Conservation (phyloP, 2,113 vertebrate species). For the Perca flavescens region DNA sequence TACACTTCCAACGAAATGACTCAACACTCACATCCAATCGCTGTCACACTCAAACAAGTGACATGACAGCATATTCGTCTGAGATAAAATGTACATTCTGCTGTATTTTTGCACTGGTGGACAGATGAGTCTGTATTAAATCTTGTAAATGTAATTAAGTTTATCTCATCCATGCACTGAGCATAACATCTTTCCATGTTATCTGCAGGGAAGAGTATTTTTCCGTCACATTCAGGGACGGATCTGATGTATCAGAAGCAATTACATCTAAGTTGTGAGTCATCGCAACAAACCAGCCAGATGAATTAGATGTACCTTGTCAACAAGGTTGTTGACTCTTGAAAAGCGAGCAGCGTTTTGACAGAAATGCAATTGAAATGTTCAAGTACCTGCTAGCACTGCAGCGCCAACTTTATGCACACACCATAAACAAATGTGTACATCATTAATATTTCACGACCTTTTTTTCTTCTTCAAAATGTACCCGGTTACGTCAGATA, state of each 20-base stretch:
- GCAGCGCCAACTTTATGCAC: background rate
- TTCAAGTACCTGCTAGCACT: background rate
- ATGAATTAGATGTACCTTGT: constrained; percentile 51
- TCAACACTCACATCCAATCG: constrained; percentile 53
- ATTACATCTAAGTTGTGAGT: constrained; percentile 56
- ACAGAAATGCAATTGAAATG: constrained; percentile 43
- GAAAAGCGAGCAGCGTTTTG: constrained; percentile 36
- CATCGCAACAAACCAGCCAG: constrained; percentile 57
- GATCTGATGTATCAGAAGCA: constrained; percentile 48
- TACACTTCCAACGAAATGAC: constrained; percentile 51
- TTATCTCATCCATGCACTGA: constrained; percentile 12
- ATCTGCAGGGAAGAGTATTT: constrained; percentile 21
- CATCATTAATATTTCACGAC: constrained; percentile 72
- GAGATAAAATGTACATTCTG: constrained; percentile 17
- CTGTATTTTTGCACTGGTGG: constrained; percentile 16
- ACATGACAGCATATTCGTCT: constrained; percentile 31
- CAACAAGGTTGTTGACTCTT: constrained; percentile 30
- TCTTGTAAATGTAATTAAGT: constrained; percentile 23
- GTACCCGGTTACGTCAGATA: background rate
- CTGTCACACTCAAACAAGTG: constrained; percentile 37
- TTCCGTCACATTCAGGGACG: background rate
- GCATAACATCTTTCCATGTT: constrained; percentile 6
- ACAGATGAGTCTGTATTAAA: constrained; percentile 38
- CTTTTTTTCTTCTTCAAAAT: constrained; percentile 59
- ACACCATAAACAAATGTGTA: constrained; percentile 7